Base-by-base conservation (phyloP, 2,113 vertebrate species). In the Platichthys stellatus region DNA sequence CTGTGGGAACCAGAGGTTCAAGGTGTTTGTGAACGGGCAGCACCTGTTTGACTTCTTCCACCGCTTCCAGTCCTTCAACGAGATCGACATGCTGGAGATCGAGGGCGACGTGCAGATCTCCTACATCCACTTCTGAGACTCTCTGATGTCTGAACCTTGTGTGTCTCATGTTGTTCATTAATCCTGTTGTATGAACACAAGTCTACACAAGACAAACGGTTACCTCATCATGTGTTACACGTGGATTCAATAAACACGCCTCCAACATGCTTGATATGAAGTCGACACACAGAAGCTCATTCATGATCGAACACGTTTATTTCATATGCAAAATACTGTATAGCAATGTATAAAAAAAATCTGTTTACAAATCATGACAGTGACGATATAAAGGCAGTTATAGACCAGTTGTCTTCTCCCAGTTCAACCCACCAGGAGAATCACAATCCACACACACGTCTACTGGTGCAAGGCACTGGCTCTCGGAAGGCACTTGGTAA, bases 1-100 rank as follows among this genome's bases (percentile, higher is more conserved):
- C 63, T 95, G 94, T 6, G 95, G 95, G 0, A 78, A 78, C 51
- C 87, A 93, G 45, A 92, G 86, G 13, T 96, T 95, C 84, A 96
- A 96, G 80, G 90, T 97, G 23, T 96, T 86, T 8, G 94, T 88
- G 71, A 95, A 97, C 0, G 95, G 94, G 12, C 92, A 96, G 74
- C 95, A 94, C n/a, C 17, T 96, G 89, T 96, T 95, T 0, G 89
- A 96, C 90, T 96, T 83, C 80, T 10, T 0, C 31, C 95, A 96
- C 79, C 94, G 95, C 15, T 8, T 88, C 11, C 68, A 72, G 0
- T 77, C 90, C 62, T 93, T 95, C 89, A 90, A 81, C 8, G 87
- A 83, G 18, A 90, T 97, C 0, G 91, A 96, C 86, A 67, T 9
- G 12, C 51, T 97, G 80, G 94, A 96, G 63, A 86, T 97, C 0